Evolutionary conservation across 2,113 vertebrate species (phyloP).

Genomic region (Pterocles gutturalis): DNA sequence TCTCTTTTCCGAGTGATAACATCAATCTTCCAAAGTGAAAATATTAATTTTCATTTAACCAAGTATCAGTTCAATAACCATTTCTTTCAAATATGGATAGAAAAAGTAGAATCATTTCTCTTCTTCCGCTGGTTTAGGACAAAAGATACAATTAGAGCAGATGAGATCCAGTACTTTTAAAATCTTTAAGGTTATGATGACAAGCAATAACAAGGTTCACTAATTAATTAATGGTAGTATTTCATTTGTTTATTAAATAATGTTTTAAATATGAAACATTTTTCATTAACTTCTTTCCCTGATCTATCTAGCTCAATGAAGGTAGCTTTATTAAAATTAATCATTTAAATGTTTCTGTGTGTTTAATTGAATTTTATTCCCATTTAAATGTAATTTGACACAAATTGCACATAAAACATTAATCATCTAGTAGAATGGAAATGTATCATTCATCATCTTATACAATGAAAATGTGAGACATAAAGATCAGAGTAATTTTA

Average conservation of each 20-base stretch:
- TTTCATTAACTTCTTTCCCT: background rate
- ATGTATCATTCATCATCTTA: conserved; percentile 1
- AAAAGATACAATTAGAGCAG: background rate
- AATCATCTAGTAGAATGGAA: conserved; percentile 15
- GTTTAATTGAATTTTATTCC: conserved; percentile 61
- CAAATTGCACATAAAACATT: conserved; percentile 34
- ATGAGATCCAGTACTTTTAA: background rate
- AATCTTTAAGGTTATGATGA: background rate
- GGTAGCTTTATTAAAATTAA: conserved; percentile 11
- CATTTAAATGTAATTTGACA: conserved; percentile 48
- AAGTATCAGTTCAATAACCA: background rate
- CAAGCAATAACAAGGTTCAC: background rate
- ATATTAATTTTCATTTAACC: background rate
- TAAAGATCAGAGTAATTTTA: background rate
- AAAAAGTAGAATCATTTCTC: background rate
- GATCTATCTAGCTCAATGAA: background rate
- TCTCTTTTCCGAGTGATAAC: background rate
- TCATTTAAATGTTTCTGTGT: conserved; percentile 26
- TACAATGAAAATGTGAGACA: background rate
- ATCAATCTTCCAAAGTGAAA: background rate
- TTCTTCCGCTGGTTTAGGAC: background rate
- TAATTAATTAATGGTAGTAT: background rate
- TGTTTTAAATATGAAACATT: background rate
- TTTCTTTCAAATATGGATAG: background rate
- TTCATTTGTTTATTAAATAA: conserved; percentile 25